Evolutionary conservation across 2,113 vertebrate species (phyloP).

Genomic region (Syngnathus scovelli): DNA sequence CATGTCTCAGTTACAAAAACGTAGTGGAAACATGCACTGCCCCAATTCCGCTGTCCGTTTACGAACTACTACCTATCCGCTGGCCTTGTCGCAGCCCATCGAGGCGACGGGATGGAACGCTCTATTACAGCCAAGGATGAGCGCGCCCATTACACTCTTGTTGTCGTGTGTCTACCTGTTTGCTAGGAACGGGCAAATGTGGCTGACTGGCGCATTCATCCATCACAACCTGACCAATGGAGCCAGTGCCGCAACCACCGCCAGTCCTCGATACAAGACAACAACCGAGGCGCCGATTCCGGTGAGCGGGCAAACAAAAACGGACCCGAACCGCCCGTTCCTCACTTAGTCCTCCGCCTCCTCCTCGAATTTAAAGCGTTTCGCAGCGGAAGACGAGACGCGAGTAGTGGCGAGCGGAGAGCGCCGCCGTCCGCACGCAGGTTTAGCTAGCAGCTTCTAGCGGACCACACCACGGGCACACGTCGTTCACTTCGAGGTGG

Average conservation of each 20-base stretch:
- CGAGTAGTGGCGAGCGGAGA: constrained; percentile 17
- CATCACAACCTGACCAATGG: constrained; percentile 43
- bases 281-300: not conserved
- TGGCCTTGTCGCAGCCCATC: not conserved
- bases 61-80: not conserved
- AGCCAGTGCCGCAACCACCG: not conserved
- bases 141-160: not conserved
- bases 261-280: not conserved
- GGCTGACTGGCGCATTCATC: constrained; percentile 63
- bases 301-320: not conserved
- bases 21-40: constrained; percentile 14
- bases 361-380: constrained; percentile 12
- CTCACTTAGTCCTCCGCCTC: not conserved
- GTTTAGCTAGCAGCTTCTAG: constrained; percentile 65
- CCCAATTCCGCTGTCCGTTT: not conserved
- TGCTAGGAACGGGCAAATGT: constrained; percentile 23
- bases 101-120: not conserved
- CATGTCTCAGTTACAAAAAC: constrained; percentile 59
- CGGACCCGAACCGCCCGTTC: not conserved
- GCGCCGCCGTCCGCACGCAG: constrained; percentile 53
- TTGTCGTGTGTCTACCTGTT: constrained; percentile 13
- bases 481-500: constrained; percentile 33
- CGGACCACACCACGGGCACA: constrained; percentile 43
- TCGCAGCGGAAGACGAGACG: constrained; percentile 7
- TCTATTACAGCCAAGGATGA: not conserved